Percentiles rank a stretch among this genome's conserved stretches.
phyloP scores from a whole-genome alignment of 2,888 invertebrate species.

The Parnassius apollo region DNA sequence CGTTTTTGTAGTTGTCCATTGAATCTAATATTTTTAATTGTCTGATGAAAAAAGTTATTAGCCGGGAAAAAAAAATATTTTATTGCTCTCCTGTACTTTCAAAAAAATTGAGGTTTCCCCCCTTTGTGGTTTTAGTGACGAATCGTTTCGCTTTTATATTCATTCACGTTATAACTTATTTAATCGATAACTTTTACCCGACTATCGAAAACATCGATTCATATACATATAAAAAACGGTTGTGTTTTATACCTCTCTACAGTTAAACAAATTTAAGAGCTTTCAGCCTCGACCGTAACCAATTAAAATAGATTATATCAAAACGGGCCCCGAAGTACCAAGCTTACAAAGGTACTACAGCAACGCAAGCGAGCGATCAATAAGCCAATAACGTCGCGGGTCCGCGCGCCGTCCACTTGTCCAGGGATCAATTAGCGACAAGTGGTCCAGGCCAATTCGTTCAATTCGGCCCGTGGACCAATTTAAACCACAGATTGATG shows the following conservation, averaged over 20 bases:
- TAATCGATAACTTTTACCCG: too few species aligned
- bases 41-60: too few species aligned
- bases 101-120: too few species aligned
- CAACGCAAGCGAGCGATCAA: conserved; percentile 27
- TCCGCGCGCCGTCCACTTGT: conserved; percentile 26
- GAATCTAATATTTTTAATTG: too few species aligned
- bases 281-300: background rate
- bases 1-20: too few species aligned
- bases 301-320: conserved; percentile 6
- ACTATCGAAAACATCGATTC: too few species aligned
- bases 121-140: too few species aligned
- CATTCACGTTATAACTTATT: too few species aligned
- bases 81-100: too few species aligned
- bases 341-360: background rate
- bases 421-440: conserved; percentile 40
- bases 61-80: too few species aligned
- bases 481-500: conserved; percentile 42
- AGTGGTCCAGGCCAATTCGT: conserved; percentile 41
- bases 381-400: conserved; percentile 30
- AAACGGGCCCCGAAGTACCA: background rate
- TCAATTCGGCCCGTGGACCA: conserved; percentile 39
- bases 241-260: background rate
- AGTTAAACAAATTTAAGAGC: conserved; percentile 1
- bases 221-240: too few species aligned
- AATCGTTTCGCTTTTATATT: too few species aligned